Evolutionary conservation across 2,888 invertebrate genomes (phyloP).

Genomic region (Pachydiplax longipennis): DNA sequence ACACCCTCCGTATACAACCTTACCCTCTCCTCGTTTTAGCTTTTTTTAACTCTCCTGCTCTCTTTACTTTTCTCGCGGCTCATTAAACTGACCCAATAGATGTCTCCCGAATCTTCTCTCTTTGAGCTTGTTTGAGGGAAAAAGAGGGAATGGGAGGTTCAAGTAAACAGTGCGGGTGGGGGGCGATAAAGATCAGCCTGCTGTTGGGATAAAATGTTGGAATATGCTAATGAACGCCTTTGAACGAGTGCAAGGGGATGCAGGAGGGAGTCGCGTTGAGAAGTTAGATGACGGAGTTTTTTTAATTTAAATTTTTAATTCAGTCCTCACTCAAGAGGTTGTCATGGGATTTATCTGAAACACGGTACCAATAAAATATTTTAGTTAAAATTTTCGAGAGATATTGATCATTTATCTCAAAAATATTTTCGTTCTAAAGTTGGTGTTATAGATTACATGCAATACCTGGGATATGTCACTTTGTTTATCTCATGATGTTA

Average conservation of each 20-base stretch:
- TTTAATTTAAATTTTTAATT: too few species aligned
- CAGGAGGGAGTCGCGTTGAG: background rate
- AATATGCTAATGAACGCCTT: slow-evolving; percentile 11
- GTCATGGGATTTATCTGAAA: too few species aligned
- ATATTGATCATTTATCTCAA: too few species aligned
- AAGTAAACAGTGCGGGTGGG: slow-evolving; percentile 20
- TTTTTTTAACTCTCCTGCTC: background rate
- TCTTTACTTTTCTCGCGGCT: slow-evolving; percentile 33
- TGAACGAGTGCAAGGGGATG: background rate
- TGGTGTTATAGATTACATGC: too few species aligned
- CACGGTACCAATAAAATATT: too few species aligned
- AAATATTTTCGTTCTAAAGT: too few species aligned
- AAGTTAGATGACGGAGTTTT: background rate
- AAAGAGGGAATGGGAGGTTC: background rate
- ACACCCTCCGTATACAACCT: slow-evolving; percentile 35
- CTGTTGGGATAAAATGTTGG: background rate
- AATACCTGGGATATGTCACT: too few species aligned
- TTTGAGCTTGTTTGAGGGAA: background rate
- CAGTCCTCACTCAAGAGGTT: too few species aligned
- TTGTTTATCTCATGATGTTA: too few species aligned
- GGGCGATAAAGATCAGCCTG: slow-evolving; percentile 9
- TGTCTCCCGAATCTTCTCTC: slow-evolving; percentile 32
- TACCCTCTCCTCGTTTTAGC: background rate
- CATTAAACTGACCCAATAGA: slow-evolving; percentile 42
- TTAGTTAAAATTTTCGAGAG: too few species aligned